Conservation (phyloP, 2,888 invertebrate genomes). For the Himalopsyche tibetana region DNA sequence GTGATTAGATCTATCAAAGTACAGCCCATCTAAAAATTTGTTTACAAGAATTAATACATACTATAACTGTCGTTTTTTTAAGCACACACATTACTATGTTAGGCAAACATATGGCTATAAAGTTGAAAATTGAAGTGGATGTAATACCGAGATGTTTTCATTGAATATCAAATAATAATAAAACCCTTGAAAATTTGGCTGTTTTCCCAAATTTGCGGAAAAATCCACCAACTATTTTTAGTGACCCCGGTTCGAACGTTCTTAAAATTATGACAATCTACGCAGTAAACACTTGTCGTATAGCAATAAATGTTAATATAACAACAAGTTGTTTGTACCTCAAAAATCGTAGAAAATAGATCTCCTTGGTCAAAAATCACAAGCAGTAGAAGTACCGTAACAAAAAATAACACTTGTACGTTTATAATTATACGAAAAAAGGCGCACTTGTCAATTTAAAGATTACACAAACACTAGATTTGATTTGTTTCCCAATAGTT, state of each 20-base stretch:
- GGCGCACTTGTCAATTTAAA: not conserved
- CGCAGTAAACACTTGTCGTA: constrained; percentile 15
- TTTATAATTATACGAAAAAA: constrained; percentile 8
- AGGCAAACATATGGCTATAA: no score
- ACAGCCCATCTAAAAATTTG: no score
- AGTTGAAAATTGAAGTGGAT: no score
- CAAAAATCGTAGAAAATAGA: not conserved
- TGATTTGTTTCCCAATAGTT: not conserved
- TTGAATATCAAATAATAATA: not conserved
- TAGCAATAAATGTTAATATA: not conserved
- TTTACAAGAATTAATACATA: no score
- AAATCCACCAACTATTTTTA: not conserved
- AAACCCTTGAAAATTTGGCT: constrained; percentile 21
- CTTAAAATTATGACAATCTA: not conserved
- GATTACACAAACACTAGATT: not conserved
- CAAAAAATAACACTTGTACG: constrained; percentile 32
- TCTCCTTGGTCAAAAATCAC: constrained; percentile 22
- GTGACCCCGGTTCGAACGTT: not conserved
- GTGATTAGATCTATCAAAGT: no score
- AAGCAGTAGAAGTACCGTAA: constrained; percentile 20
- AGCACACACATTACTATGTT: no score
- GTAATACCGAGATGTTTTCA: no score
- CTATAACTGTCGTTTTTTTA: no score
- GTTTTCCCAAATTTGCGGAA: constrained; percentile 35
- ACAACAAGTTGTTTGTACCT: not conserved